phyloP scores from a whole-genome alignment of 2,113 vertebrate genomes.

The Sula dactylatra region DNA sequence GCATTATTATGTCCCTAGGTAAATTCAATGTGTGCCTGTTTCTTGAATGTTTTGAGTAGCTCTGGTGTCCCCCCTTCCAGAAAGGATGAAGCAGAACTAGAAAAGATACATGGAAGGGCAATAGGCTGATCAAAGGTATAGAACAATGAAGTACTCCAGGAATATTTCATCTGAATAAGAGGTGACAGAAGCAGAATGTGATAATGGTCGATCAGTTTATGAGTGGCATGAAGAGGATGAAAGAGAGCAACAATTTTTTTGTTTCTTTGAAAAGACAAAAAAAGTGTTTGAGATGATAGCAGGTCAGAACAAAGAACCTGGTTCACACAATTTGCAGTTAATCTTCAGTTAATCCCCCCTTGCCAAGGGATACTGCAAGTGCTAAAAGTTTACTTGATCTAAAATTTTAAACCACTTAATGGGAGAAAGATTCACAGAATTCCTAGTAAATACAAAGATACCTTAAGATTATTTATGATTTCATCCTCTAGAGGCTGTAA shows the following conservation, averaged over 20 bases:
- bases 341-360: neutral
- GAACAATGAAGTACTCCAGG: conserved; percentile 7
- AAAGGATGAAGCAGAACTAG: neutral
- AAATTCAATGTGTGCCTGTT: neutral
- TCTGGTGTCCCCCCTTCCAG: neutral
- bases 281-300: neutral
- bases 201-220: conserved; percentile 42
- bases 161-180: conserved; percentile 30
- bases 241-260: neutral
- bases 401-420: neutral
- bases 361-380: neutral
- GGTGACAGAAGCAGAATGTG: conserved; percentile 5
- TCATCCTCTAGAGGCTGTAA: neutral
- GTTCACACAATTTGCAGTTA: neutral
- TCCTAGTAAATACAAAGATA: neutral
- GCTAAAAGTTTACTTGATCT: neutral
- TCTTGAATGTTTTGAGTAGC: neutral
- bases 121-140: conserved; percentile 22
- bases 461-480: neutral
- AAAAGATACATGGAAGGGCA: neutral
- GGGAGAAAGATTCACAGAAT: neutral
- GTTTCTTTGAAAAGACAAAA: conserved; percentile 25
- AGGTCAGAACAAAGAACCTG: neutral
- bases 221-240: conserved; percentile 39
- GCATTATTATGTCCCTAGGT: neutral